Evolutionary conservation across 2,888 invertebrate genomes (phyloP), one percentile per base, ranked within the genome.

Genomic region (Zeuzera pyrina): DNA sequence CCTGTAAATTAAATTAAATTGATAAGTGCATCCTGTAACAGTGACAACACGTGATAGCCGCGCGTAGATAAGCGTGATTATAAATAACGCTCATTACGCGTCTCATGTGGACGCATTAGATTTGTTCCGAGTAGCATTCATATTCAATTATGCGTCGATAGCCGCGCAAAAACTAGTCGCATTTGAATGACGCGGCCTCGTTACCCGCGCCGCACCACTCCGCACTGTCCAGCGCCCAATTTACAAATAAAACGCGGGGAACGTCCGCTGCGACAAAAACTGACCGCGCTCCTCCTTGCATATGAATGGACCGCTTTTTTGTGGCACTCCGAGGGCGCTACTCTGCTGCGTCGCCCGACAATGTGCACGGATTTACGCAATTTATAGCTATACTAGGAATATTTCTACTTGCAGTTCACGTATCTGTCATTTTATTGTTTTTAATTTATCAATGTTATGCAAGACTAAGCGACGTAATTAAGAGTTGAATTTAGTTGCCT

Each of bases 181-280:
- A 73, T 79, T 72, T 73, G 78, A 79, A 81, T 77, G 79, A 71
- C 62, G 22, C 31, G 29, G 23, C 24, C 15, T 26, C 30, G 19
- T 23, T 26, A 12, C 27, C 14, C 48, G 43, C 47, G 49, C 47
- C 49, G 49, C 25, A 29, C 28, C 33, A 30, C n/a, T n/a, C n/a
- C 30, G 37, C 32, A 38, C 30, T 39, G 41, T 37, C 43, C 40
- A 34, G 36, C 54, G 64, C 73, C 74, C 79, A 74, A 79, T 76
- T 78, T 77, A 78, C 77, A 81, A 76, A 78, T 73, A 77, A 76
- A 76, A 70, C 74, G 67, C 72, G 63, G 64, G 70, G 76, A 73
- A 74, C 77, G 77, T 78, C 79, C 72, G 78, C 67, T 68, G 19
- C 25, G 37, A 64, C 76, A 77, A 79, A 77, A 79, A 79, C 70